phyloP scores from a whole-genome alignment of 2,113 vertebrate species.

The Alectura lathami region DNA sequence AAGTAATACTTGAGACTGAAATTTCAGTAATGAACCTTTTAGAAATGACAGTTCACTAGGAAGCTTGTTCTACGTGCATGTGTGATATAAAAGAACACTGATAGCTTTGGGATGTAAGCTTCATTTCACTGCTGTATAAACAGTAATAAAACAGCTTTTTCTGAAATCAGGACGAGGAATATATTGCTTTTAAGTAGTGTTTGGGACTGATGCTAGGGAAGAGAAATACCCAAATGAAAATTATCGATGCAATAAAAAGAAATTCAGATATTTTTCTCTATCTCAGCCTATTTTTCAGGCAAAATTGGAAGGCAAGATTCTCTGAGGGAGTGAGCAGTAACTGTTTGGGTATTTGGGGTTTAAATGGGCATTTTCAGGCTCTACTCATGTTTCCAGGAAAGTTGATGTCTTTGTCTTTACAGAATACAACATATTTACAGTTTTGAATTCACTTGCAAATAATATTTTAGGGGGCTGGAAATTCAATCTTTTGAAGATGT shows the following conservation, averaged over 20 bases:
- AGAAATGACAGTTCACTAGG: conserved; percentile 2
- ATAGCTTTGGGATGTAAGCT: conserved; percentile 7
- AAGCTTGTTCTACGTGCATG: not conserved
- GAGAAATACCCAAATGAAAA: conserved; percentile 41
- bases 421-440: not conserved
- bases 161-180: conserved; percentile 20
- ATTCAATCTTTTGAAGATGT: not conserved
- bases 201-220: not conserved
- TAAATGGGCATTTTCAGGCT: not conserved
- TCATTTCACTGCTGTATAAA: conserved; percentile 35
- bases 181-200: conserved; percentile 28
- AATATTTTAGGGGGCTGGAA: not conserved
- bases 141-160: conserved; percentile 41
- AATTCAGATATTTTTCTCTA: not conserved
- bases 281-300: not conserved
- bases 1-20: conserved; percentile 59
- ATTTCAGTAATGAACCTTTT: conserved; percentile 53
- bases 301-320: conserved; percentile 10
- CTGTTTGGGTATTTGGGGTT: not conserved
- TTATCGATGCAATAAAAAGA: conserved; percentile 11
- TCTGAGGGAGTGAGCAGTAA: not conserved
- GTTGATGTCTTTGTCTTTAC: not conserved
- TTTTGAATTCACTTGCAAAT: not conserved
- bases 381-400: not conserved
- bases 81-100: conserved; percentile 54